Percentiles rank a stretch among this genome's conserved stretches.
phyloP scores from a whole-genome alignment of 2,888 invertebrate species.

The Dermolepida albohirtum region DNA sequence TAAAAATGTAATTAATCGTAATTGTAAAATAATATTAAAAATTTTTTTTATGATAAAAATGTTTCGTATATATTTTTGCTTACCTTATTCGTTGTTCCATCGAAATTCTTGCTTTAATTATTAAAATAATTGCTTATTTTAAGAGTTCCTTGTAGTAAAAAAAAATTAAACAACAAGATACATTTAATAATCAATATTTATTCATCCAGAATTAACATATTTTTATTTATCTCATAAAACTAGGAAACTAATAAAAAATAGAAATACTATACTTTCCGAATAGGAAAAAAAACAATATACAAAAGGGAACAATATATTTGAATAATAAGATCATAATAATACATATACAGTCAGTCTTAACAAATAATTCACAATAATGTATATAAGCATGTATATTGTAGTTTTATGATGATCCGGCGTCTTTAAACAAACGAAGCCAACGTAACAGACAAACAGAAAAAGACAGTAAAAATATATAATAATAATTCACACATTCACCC shows the following conservation, averaged over 20 bases:
- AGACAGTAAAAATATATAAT: conserved; percentile 18
- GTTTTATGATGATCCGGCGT: conserved; percentile 32
- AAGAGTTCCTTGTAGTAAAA: background rate
- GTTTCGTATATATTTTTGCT: no score
- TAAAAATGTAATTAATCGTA: no score
- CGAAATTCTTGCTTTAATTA: no score
- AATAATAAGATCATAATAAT: conserved; percentile 20
- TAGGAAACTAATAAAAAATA: conserved; percentile 49
- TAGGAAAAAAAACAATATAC: conserved; percentile 44
- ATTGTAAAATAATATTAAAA: no score
- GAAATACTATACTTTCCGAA: conserved; percentile 47
- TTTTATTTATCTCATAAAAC: conserved; percentile 47
- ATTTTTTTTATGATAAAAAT: no score
- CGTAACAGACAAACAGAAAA: conserved; percentile 1
- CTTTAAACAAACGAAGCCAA: conserved; percentile 15
- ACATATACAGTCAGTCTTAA: conserved; percentile 60
- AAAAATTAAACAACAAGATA: conserved; percentile 45
- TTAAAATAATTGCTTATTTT: no score
- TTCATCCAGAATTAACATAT: conserved; percentile 59
- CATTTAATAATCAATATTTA: conserved; percentile 59
- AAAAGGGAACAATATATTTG: conserved; percentile 22
- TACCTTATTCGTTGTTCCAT: no score
- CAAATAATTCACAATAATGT: conserved; percentile 60
- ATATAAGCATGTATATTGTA: conserved; percentile 42
- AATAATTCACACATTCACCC: conserved; percentile 15